Evolutionary conservation across 2,888 invertebrate species (phyloP).

Genomic region (Cantharis lateralis): DNA sequence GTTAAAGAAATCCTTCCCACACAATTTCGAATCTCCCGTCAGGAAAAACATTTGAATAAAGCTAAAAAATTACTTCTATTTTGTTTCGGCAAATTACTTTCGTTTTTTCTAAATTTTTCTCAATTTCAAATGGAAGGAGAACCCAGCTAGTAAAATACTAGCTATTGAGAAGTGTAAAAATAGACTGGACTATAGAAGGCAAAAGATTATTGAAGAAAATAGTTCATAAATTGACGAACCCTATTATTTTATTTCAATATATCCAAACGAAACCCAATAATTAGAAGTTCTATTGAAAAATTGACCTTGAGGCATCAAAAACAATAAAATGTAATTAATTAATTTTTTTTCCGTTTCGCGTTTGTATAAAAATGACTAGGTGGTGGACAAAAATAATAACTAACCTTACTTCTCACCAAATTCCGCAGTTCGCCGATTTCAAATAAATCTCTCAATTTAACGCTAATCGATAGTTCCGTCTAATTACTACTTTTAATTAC

Average conservation of each 20-base stretch:
- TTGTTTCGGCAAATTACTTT: too few species aligned
- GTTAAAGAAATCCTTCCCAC: background rate
- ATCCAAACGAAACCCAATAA: background rate
- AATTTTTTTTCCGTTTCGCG: background rate
- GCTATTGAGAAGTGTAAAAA: background rate
- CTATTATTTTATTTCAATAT: background rate
- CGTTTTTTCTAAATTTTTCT: background rate
- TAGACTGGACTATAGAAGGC: background rate
- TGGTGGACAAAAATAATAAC: background rate
- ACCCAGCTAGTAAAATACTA: background rate
- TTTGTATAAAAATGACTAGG: background rate
- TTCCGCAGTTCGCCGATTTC: background rate
- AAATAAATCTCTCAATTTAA: slow-evolving; percentile 14
- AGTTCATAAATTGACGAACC: background rate
- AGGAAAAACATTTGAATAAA: background rate
- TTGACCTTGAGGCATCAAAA: background rate
- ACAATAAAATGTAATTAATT: background rate
- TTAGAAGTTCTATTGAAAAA: background rate
- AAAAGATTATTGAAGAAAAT: background rate
- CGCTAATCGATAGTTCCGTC: slow-evolving; percentile 19
- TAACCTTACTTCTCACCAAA: background rate
- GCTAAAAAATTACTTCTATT: background rate
- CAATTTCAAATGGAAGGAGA: background rate
- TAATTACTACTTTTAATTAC: slow-evolving; percentile 23
- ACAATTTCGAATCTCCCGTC: background rate